These are phyloP conservation scores for Lasioglossum lativentre DNA, from an alignment of 2,888 invertebrate genomes.

Conservation along the genomic window DNA sequence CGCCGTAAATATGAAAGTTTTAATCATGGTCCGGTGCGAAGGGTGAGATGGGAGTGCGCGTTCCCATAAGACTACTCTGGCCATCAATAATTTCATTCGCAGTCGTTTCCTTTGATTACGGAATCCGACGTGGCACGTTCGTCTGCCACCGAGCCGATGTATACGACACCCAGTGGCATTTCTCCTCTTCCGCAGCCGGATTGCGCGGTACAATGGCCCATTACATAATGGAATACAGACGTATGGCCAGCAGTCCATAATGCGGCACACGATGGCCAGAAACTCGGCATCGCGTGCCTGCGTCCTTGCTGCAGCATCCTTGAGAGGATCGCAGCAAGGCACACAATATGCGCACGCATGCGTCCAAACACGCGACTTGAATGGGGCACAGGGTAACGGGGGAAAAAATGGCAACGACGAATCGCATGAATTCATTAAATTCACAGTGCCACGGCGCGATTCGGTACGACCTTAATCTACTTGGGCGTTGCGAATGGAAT, in stretches of 20 bases:
- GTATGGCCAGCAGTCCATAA: constrained; percentile 63
- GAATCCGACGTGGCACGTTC: constrained; percentile 52
- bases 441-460: not conserved
- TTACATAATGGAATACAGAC: constrained; percentile 78
- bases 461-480: not conserved
- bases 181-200: constrained; percentile 67
- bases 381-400: not conserved
- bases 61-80: constrained; percentile 9
- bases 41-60: not conserved
- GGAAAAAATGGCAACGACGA: constrained; percentile 22
- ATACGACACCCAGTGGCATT: constrained; percentile 76
- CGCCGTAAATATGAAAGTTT: constrained; percentile 9
- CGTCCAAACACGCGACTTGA: not conserved
- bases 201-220: constrained; percentile 76
- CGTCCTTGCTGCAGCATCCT: constrained; percentile 50
- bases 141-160: constrained; percentile 47
- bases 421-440: constrained; percentile 9
- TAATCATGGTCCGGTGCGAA: not conserved
- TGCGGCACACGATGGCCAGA: constrained; percentile 54
- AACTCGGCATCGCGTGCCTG: constrained; percentile 54
- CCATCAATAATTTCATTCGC: constrained; percentile 72
- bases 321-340: constrained; percentile 44
- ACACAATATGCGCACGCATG: constrained; percentile 9
- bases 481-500: not conserved
- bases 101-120: constrained; percentile 77